Evolutionary conservation across 2,113 vertebrate genomes (phyloP), one percentile per base, ranked within the genome.

Genomic region (Pseudonaja textilis): DNA sequence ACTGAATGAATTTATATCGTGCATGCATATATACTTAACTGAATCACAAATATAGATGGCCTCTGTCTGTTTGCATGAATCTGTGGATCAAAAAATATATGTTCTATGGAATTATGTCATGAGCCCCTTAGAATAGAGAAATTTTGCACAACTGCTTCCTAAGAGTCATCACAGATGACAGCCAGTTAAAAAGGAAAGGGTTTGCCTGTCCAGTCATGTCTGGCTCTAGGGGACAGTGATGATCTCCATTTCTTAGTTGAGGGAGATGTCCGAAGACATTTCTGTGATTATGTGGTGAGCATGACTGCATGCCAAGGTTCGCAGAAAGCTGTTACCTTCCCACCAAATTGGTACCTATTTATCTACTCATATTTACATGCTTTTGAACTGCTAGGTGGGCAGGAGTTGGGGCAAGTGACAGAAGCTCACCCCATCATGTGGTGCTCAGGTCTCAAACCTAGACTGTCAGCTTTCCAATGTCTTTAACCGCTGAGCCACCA

Each of bases 131-230:
- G 96, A 87, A 93, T 96, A 96, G 97, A 96, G 96, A 97, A 97
- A 97, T 96, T 94, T 93, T 85, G 92, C 96, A 95, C 91, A 96
- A 92, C 95, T 95, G 96, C 94, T 97, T 97, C 97, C 96, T 96
- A 97, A 97, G 94, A 97, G 96, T 3, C 93, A 96, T 96, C 96
- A 96, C 93, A 94, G 95, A 97, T 64, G 4, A 64, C 26, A 64
- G 61, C 26, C 61, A 64, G 61, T 64, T 12, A 64, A 64, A 64
- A 64, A 69, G 61, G 11, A 69, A 69, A 64, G 10, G 4, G 14
- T 69, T 69, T n/a, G 12, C 29, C 4, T 16, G 12, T 2, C 29
- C 29, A 69, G 29, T 69, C 64, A 69, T 69, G 5, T 69, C 12
- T 69, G 14, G 64, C 2, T n/a, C 64, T 69, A 16, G 64, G 64